Evolutionary conservation across 1,140 invertebrate genomes (phyloP).

Genomic region (Drosophila nikananu): DNA sequence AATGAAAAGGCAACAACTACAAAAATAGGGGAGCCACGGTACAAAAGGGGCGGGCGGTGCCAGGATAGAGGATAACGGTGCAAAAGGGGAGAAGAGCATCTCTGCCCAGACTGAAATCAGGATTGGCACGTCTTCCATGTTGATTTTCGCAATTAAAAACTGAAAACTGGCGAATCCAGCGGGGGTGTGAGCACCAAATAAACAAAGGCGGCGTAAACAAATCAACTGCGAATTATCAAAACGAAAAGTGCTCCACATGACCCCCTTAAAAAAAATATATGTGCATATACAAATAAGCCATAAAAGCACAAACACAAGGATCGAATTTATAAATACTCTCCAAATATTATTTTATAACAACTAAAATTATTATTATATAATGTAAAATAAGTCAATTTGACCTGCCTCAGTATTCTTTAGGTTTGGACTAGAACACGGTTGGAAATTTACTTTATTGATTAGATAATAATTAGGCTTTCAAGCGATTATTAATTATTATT

Average conservation of each 20-base stretch:
- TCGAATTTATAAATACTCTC: slow-evolving; percentile 6
- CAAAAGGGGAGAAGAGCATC: not conserved
- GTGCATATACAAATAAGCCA: not conserved
- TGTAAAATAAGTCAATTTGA: not conserved
- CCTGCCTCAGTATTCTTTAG: not conserved
- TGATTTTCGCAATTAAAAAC: slow-evolving; percentile 71
- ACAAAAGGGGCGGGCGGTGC: not conserved
- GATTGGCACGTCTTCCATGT: slow-evolving; percentile 43
- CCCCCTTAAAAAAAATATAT: slow-evolving; percentile 24
- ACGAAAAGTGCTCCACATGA: slow-evolving; percentile 49
- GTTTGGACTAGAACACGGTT: not conserved
- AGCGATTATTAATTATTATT: too few species aligned
- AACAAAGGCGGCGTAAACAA: slow-evolving; percentile 70
- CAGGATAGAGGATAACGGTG: slow-evolving; percentile 12
- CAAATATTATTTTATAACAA: not conserved
- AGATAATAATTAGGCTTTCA: too few species aligned
- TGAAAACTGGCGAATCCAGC: slow-evolving; percentile 21
- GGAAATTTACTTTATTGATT: too few species aligned
- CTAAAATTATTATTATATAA: not conserved
- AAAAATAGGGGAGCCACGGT: slow-evolving; percentile 10
- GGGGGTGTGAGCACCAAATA: slow-evolving; percentile 42
- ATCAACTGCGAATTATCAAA: slow-evolving; percentile 78
- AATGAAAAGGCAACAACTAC: slow-evolving; percentile 53
- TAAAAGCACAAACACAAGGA: not conserved
- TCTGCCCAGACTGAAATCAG: slow-evolving; percentile 31